Conservation (phyloP, 1,140 invertebrate genomes). For the Metaphire vulgaris region DNA sequence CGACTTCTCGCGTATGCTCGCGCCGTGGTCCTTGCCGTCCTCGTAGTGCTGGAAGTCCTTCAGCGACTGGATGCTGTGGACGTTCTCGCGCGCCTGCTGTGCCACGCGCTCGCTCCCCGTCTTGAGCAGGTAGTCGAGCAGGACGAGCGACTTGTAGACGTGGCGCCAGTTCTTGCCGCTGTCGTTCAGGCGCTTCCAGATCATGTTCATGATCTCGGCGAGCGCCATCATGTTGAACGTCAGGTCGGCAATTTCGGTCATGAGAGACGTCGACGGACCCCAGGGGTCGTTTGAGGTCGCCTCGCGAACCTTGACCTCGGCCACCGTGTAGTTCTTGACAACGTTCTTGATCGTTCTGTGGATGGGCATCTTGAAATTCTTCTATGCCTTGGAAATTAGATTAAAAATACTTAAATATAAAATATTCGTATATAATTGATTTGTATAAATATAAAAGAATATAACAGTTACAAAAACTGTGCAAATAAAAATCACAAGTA, state of each 20-base stretch:
- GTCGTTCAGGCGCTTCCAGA: conserved; percentile 97
- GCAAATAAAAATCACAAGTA: too few relatives aligned
- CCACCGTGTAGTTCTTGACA: conserved; percentile 96
- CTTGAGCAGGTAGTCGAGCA: conserved; percentile 94
- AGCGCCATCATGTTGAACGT: conserved; percentile 96
- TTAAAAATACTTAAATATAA: too few relatives aligned
- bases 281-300: conserved; percentile 99
- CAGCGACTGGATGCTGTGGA: conserved; percentile 95
- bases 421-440: too few relatives aligned
- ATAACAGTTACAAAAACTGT: too few relatives aligned
- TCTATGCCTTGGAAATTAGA: too few relatives aligned
- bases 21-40: conserved; percentile 96
- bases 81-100: conserved; percentile 97
- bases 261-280: conserved; percentile 96
- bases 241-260: conserved; percentile 97
- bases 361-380: conserved; percentile 56
- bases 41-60: conserved; percentile 96
- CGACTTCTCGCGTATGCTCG: conserved; percentile 96
- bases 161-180: conserved; percentile 99
- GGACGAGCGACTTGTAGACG: conserved; percentile 94
- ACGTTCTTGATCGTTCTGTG: conserved; percentile 94
- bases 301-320: conserved; percentile 94
- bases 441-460: too few relatives aligned
- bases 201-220: conserved; percentile 99
- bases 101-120: conserved; percentile 89